Evolutionary conservation across 2,888 invertebrate species (phyloP), one percentile per base, ranked within the genome.

Genomic region (Abrostola triplasia): DNA sequence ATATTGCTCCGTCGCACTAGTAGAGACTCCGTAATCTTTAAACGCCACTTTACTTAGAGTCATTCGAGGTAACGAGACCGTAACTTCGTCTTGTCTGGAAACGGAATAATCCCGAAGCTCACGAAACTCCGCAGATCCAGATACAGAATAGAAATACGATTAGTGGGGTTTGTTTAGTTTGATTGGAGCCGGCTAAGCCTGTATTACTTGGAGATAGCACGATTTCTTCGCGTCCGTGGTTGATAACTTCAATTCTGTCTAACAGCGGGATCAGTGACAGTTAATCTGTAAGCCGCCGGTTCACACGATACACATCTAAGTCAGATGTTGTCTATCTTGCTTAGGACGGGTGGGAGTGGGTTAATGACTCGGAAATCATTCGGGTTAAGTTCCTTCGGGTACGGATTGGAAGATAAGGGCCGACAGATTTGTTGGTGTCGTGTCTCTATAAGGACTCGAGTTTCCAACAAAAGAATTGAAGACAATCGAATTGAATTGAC

Each of bases 351-450:
- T 84, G 85, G 89, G 90, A 91, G 90, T 88, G 86, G 88, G 91
- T 94, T 93, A 94, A 94, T 94, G 94, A 92, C 91, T 92, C 88
- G 94, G 93, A 94, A 94, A 93, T 94, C 91, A 94, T 93, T 93
- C 88, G 93, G 93, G 91, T 92, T 92, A 91, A 92, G 89, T 91
- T 90, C 86, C 89, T 85, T 84, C 84, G 88, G 88, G 87, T 88
- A 85, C 86, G 92, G 92, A 94, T 93, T 91, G 91, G 84, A 90
- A 92, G 94, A 94, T 94, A 93, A 93, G 90, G 89, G 85, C 87
- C 84, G 87, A 89, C 88, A 91, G 93, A 93, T 94, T 93, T 92
- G 93, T 93, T 91, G 87, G 90, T 90, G 90, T 90, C 90, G 82
- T 83, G 87, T 83, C 82, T 83, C 79, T 80, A 77, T 83, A 79